phyloP scores from a whole-genome alignment of 2,113 vertebrate species.

The Eptesicus fuscus region DNA sequence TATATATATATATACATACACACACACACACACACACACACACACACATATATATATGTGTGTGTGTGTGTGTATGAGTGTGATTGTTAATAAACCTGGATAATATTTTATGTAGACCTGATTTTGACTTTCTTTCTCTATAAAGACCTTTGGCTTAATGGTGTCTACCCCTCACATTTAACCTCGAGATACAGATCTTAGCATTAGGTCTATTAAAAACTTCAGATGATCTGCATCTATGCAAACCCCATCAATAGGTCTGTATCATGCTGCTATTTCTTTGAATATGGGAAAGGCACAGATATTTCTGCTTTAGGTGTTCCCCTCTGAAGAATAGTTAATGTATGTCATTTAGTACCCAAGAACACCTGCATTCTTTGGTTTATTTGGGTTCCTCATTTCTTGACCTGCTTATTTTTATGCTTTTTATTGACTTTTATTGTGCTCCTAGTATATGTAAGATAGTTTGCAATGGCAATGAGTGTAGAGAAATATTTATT shows the following conservation, averaged over 20 bases:
- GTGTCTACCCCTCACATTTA: conserved; percentile 1
- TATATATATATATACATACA: too few relatives aligned
- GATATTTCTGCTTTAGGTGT: neutral
- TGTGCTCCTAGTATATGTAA: neutral
- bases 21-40: too few relatives aligned
- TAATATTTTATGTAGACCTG: neutral
- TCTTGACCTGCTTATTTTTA: neutral
- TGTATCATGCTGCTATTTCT: conserved; percentile 53
- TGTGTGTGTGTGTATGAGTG: neutral
- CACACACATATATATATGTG: too few relatives aligned
- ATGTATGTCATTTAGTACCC: neutral
- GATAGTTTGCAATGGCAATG: neutral
- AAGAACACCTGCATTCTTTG: neutral
- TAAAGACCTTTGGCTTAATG: neutral
- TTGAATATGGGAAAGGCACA: neutral
- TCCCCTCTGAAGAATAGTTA: neutral
- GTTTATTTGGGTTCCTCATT: neutral
- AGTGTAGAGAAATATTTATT: neutral
- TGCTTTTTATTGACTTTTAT: neutral
- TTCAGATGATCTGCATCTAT: conserved; percentile 54
- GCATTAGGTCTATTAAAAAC: neutral
- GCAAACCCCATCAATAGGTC: conserved; percentile 60
- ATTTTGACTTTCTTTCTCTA: neutral
- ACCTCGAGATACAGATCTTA: rapidly evolving
- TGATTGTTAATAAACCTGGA: neutral